Conservation (phyloP, 2,113 vertebrate genomes). For the Aythya baeri region DNA sequence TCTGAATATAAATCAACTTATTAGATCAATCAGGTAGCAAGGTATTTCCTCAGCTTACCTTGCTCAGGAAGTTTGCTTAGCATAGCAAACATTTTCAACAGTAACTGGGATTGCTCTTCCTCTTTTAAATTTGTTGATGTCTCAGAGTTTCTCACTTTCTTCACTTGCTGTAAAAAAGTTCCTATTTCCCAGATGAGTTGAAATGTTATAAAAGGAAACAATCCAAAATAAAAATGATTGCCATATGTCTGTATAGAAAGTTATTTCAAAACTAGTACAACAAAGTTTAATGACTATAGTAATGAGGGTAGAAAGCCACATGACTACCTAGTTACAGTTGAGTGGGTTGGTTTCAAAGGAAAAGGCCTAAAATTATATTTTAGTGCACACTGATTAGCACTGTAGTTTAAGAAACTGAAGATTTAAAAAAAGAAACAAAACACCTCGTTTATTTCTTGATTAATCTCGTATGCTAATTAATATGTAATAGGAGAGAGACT, state of each 20-base stretch:
- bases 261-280: not conserved
- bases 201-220: not conserved
- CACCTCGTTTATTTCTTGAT: not conserved
- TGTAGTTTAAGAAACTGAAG: not conserved
- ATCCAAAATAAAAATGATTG: not conserved
- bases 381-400: not conserved
- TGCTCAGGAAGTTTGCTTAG: not conserved
- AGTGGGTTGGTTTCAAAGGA: not conserved
- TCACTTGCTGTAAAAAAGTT: not conserved
- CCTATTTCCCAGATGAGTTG: not conserved
- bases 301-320: not conserved
- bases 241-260: not conserved
- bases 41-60: not conserved
- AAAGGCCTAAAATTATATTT: not conserved
- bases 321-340: not conserved
- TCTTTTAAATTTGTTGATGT: not conserved
- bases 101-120: not conserved
- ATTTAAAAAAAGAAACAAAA: not conserved
- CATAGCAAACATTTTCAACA: not conserved
- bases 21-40: not conserved
- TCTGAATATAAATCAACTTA: not conserved
- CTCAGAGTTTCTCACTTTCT: not conserved
- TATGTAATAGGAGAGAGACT: not conserved
- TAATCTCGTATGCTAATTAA: not conserved
- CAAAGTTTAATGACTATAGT: not conserved